Percentiles rank a stretch among this genome's conserved stretches.
phyloP scores from a whole-genome alignment of 2,113 vertebrate species.

The Pongo pygmaeus region DNA sequence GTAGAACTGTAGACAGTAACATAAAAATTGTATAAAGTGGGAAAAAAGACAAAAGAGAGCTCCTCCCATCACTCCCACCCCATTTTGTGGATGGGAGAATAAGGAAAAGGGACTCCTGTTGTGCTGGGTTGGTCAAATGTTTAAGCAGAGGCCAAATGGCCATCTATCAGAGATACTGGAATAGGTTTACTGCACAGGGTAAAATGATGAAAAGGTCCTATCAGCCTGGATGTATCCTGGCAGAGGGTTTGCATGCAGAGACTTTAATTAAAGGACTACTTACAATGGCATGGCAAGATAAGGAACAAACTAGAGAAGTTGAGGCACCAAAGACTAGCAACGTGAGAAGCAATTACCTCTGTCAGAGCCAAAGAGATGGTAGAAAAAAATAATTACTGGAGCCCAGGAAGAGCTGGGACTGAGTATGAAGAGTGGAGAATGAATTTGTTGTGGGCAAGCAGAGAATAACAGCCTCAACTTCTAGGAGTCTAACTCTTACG shows the following conservation, averaged over 20 bases:
- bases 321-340: not conserved
- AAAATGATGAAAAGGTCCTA: not conserved
- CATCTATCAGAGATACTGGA: not conserved
- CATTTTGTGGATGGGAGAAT: not conserved
- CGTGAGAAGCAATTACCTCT: not conserved
- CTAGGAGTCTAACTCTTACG: too few relatives aligned
- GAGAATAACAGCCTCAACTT: too few relatives aligned
- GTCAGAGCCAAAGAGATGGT: not conserved
- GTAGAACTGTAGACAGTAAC: not conserved
- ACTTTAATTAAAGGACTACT: not conserved
- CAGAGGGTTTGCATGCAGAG: not conserved
- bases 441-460: not conserved
- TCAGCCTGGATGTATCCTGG: not conserved
- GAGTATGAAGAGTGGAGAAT: not conserved
- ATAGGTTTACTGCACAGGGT: not conserved
- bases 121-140: not conserved
- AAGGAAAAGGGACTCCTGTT: not conserved
- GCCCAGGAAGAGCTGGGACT: not conserved
- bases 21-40: not conserved
- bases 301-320: not conserved
- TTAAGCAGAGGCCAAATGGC: not conserved
- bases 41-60: not conserved
- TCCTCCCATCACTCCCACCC: not conserved
- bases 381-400: not conserved
- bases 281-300: not conserved